Conservation (phyloP, 2,797 vertebrate genomes). For the Labeo calbasu region DNA sequence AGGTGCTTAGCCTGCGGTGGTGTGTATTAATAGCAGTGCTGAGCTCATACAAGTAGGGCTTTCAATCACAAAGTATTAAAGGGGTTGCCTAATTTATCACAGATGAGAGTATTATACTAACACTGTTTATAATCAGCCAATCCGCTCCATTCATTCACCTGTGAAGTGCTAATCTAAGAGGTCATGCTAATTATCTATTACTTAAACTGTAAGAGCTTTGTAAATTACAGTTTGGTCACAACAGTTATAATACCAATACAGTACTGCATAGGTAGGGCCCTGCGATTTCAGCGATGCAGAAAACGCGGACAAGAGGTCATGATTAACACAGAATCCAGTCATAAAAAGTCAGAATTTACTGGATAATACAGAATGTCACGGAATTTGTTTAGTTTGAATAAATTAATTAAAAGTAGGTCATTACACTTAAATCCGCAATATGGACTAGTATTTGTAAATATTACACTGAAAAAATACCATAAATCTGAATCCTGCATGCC, state of each 20-base stretch:
- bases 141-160: background rate
- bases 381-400: too few relatives aligned
- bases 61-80: constrained; percentile 9
- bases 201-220: background rate
- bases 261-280: background rate
- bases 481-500: too few relatives aligned
- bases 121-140: background rate
- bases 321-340: too few relatives aligned
- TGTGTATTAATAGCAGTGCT: background rate
- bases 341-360: too few relatives aligned
- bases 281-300: too few relatives aligned
- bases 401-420: too few relatives aligned
- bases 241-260: background rate
- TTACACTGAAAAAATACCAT: too few relatives aligned
- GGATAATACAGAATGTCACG: too few relatives aligned
- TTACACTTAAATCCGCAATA: too few relatives aligned
- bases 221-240: background rate
- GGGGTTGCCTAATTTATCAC: background rate
- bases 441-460: too few relatives aligned
- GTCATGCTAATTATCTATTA: background rate
- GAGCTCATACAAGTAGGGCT: background rate
- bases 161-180: background rate
- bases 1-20: background rate
- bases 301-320: too few relatives aligned
- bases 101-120: constrained; percentile 4